These are phyloP conservation scores for Criorhina ranunculi DNA, from an alignment of 2,888 invertebrate species.

Conservation along the genomic window DNA sequence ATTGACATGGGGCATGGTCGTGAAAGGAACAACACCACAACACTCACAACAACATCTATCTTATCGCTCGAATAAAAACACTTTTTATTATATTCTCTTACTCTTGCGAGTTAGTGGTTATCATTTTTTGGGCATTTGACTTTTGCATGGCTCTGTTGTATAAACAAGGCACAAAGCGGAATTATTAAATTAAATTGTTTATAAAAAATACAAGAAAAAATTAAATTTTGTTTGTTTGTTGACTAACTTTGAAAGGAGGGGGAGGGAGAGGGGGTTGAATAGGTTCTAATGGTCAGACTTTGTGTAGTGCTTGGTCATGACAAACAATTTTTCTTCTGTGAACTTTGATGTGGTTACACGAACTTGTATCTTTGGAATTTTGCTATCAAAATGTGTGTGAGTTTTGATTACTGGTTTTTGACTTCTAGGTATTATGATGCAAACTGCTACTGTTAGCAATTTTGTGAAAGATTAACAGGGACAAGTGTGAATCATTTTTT, in stretches of 20 bases:
- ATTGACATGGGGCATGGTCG: slow-evolving; percentile 45
- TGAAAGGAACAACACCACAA: slow-evolving; percentile 18
- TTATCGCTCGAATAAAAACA: slow-evolving; percentile 59
- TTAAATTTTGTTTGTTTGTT: slow-evolving; percentile 4
- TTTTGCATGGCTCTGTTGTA: slow-evolving; percentile 29
- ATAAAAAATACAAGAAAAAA: slow-evolving; percentile 4
- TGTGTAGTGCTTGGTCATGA: slow-evolving; percentile 19
- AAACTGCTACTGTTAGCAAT: neutral
- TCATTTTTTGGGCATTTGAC: slow-evolving; percentile 46
- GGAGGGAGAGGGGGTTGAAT: no score
- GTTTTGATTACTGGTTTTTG: neutral
- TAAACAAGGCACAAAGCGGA: slow-evolving; percentile 4
- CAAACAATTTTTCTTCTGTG: neutral
- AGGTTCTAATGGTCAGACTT: neutral
- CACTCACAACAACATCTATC: slow-evolving; percentile 40
- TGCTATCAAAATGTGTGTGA: neutral
- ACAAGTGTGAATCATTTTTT: no score
- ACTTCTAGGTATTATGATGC: slow-evolving; percentile 3
- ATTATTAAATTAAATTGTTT: slow-evolving; percentile 21
- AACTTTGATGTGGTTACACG: slow-evolving; percentile 2
- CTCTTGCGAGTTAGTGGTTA: slow-evolving; percentile 11
- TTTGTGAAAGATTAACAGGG: neutral
- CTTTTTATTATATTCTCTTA: slow-evolving; percentile 8
- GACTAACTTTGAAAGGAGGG: neutral
- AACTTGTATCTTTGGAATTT: neutral